Evolutionary conservation across 2,888 invertebrate species (phyloP).

Genomic region (Drosophila kanekoi): DNA sequence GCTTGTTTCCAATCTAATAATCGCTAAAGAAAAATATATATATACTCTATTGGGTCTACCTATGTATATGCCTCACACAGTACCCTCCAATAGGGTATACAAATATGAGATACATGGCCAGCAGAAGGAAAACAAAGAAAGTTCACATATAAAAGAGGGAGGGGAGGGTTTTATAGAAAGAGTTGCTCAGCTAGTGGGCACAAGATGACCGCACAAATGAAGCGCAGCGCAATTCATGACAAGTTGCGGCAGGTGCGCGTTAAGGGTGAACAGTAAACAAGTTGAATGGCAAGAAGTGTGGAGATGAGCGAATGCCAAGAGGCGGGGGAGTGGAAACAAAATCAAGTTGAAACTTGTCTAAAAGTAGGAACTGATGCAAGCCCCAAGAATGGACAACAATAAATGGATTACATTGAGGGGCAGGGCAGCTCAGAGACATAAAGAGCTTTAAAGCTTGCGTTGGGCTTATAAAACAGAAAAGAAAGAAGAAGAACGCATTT

Average conservation of each 20-base stretch:
- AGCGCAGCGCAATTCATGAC: conserved; percentile 47
- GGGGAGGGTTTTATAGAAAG: background rate
- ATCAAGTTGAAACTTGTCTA: conserved; percentile 12
- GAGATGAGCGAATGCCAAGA: too few species aligned
- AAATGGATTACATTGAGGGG: conserved; percentile 42
- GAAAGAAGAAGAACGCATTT: background rate
- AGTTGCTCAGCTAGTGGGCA: conserved; percentile 12
- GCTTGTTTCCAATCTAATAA: too few species aligned
- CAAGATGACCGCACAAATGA: conserved; percentile 53
- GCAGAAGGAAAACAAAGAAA: conserved; percentile 23
- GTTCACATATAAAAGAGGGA: background rate
- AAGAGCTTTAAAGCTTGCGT: conserved; percentile 22
- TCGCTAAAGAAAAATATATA: too few species aligned
- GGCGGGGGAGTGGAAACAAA: conserved; percentile 3
- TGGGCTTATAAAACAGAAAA: too few species aligned
- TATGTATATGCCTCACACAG: too few species aligned
- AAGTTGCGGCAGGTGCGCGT: conserved; percentile 50
- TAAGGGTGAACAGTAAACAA: conserved; percentile 1
- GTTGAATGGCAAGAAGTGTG: conserved; percentile 2
- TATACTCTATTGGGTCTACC: too few species aligned
- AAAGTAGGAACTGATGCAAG: conserved; percentile 8
- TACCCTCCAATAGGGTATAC: too few species aligned
- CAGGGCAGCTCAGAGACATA: conserved; percentile 26
- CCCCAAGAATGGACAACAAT: conserved; percentile 27
- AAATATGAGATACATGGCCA: conserved; percentile 23